Percentiles rank a stretch among this genome's conserved stretches.
Conservation (phyloP, 2,888 invertebrate genomes). For the Erannis defoliaria region DNA sequence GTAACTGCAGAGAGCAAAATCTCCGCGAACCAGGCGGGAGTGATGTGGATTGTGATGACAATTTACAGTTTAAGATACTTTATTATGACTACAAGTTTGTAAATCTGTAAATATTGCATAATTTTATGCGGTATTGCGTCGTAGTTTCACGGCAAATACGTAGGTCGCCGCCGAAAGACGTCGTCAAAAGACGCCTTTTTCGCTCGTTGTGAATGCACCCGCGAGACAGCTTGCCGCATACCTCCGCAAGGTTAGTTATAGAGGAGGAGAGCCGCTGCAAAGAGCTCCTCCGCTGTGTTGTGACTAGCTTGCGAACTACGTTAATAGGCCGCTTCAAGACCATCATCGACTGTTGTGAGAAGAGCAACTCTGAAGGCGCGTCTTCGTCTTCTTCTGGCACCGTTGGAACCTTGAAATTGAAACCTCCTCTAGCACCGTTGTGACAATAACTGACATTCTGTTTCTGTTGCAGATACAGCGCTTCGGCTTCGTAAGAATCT, state of each 20-base stretch:
- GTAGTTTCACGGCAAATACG: not conserved
- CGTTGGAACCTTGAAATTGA: constrained; percentile 78
- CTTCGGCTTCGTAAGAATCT: constrained; percentile 5
- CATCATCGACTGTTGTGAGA: constrained; percentile 73
- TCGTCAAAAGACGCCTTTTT: constrained; percentile 7
- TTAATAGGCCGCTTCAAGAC: constrained; percentile 78
- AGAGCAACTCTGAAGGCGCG: constrained; percentile 68
- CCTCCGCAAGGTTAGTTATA: constrained; percentile 84
- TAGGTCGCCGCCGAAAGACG: not conserved
- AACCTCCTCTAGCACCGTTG: constrained; percentile 58
- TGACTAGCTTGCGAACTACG: constrained; percentile 84
- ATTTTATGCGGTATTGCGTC: not conserved
- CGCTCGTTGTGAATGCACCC: constrained; percentile 66
- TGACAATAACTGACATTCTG: constrained; percentile 10
- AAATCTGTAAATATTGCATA: not conserved
- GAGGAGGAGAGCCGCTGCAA: constrained; percentile 82
- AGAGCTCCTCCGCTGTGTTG: constrained; percentile 79
- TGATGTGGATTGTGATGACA: not conserved
- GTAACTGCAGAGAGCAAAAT: not conserved
- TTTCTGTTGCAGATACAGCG: constrained; percentile 27
- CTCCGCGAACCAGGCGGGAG: not conserved
- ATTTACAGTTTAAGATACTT: no score
- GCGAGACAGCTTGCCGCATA: constrained; percentile 66
- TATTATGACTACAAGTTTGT: no score
- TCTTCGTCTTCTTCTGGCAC: constrained; percentile 77